A percentile compares a stretch with the other conserved stretches of the same genome.
Evolutionary conservation across 2,888 invertebrate genomes (phyloP).

Genomic region (Chrysina gloriosa): DNA sequence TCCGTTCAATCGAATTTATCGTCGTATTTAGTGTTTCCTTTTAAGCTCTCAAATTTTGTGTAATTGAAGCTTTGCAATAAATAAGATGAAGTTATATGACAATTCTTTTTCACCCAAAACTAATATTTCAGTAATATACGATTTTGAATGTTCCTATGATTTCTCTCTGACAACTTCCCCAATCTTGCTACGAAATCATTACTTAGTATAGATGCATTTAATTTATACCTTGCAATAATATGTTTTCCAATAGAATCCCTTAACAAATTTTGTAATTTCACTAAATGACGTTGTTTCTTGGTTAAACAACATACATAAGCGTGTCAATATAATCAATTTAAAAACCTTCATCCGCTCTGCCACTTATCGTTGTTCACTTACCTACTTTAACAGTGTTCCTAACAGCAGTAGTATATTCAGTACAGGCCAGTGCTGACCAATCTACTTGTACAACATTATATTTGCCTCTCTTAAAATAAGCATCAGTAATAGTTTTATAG

Average conservation of each 20-base stretch:
- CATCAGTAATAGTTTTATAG: slow-evolving; percentile 58
- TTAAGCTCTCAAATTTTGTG: no score
- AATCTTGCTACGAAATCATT: no score
- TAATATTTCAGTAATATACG: no score
- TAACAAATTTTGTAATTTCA: neutral
- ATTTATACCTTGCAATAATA: neutral
- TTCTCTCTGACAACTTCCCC: neutral
- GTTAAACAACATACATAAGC: no score
- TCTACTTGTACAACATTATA: slow-evolving; percentile 67
- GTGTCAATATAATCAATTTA: neutral
- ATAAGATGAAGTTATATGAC: no score
- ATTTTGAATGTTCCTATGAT: neutral
- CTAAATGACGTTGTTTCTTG: neutral
- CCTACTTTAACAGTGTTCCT: slow-evolving; percentile 53
- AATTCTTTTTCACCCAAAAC: no score
- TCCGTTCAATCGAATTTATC: no score
- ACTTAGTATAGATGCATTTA: neutral
- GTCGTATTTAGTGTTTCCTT: no score
- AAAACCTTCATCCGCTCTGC: neutral
- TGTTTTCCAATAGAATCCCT: neutral
- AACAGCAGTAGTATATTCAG: slow-evolving; percentile 57
- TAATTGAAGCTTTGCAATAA: no score
- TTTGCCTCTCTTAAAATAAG: slow-evolving; percentile 62
- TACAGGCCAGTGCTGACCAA: slow-evolving; percentile 62
- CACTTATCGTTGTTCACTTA: slow-evolving; percentile 32